Conservation (phyloP, 1,140 invertebrate genomes). For the Danaus melanippus region DNA sequence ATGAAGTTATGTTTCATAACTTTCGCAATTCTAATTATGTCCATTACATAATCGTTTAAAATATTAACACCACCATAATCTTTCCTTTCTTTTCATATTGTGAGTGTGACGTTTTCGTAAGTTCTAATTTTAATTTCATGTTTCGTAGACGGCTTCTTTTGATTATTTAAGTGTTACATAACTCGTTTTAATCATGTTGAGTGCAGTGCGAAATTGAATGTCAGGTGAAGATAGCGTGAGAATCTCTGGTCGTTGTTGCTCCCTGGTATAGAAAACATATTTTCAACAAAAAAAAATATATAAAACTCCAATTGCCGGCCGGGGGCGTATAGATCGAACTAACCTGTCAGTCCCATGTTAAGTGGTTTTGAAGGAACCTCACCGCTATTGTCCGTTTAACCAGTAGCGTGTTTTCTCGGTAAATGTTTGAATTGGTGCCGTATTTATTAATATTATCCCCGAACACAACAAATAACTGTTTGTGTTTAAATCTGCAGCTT, state of each 20-base stretch:
- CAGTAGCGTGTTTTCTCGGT: slow-evolving; percentile 66
- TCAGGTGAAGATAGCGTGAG: slow-evolving; percentile 47
- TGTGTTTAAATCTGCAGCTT: slow-evolving; percentile 40
- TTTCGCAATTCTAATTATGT: slow-evolving; percentile 9
- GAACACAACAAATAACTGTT: slow-evolving; percentile 45
- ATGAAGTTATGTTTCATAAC: slow-evolving; percentile 12
- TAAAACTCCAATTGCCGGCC: slow-evolving; percentile 54
- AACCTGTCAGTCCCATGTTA: slow-evolving; percentile 71
- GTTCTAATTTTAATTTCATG: too few relatives aligned
- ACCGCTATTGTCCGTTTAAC: slow-evolving; percentile 55
- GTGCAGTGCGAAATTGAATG: slow-evolving; percentile 23
- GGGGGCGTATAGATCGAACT: slow-evolving; percentile 65
- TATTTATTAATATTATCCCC: slow-evolving; percentile 55
- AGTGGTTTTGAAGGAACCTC: slow-evolving; percentile 65
- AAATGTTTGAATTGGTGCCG: slow-evolving; percentile 60
- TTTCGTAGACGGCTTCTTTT: too few relatives aligned
- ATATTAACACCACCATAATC: too few relatives aligned
- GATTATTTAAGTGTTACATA: slow-evolving; percentile 6
- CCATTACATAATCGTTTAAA: slow-evolving; percentile 3
- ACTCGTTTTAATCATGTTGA: slow-evolving; percentile 14
- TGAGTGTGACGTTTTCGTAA: too few relatives aligned
- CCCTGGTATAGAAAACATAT: slow-evolving; percentile 56
- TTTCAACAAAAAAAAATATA: slow-evolving; percentile 50
- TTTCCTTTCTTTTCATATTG: too few relatives aligned
- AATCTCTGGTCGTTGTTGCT: slow-evolving; percentile 44